Base-by-base conservation (phyloP, 2,888 invertebrate genomes). In the Pachycephus smyrnensis region DNA sequence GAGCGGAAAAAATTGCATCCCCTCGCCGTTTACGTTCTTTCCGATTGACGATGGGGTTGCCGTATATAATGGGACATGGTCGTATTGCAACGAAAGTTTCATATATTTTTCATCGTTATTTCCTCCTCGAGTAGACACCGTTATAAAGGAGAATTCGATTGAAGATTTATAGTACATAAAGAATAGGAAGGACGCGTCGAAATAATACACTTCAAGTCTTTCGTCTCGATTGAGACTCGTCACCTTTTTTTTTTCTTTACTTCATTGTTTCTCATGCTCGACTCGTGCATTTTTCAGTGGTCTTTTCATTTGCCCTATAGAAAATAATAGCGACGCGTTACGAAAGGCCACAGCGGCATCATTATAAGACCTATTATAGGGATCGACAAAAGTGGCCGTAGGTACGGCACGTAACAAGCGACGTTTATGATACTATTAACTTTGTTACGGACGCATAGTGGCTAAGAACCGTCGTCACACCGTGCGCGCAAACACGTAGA, bases 341-440 rank as follows among this genome's bases (percentile, higher is more conserved):
- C 31, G 32, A 71, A 71, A 71, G 31, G 71, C 71, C 71, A 30
- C 31, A 0, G 4, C 32, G 71, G 71, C 31, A 23, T 71, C 31
- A 71, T 32, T 33, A 33, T 31, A 9, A 79, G 75, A 76, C 77
- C 79, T 80, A 80, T 82, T 82, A 81, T 73, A 73, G 73, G 73
- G 69, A 79, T 78, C 82, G 84, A 84, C 87, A 84, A 86, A 86
- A 87, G 85, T 87, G 86, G 84, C 84, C 84, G 80, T 82, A 68
- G 74, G 32, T 31, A 79, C 77, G 80, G 81, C 80, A 83, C 82
- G 83, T 84, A 85, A 85, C 86, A 82, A 77, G 84, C 84, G 86
- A 85, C 88, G 86, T 88, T 89, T 88, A 89, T 85, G 88, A 88
- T 85, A 87, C 88, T 85, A 88, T 89, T 88, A 88, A 88, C 83